Evolutionary conservation across 2,113 vertebrate genomes (phyloP), one percentile per base, ranked within the genome.

Genomic region (Gobio gobio): DNA sequence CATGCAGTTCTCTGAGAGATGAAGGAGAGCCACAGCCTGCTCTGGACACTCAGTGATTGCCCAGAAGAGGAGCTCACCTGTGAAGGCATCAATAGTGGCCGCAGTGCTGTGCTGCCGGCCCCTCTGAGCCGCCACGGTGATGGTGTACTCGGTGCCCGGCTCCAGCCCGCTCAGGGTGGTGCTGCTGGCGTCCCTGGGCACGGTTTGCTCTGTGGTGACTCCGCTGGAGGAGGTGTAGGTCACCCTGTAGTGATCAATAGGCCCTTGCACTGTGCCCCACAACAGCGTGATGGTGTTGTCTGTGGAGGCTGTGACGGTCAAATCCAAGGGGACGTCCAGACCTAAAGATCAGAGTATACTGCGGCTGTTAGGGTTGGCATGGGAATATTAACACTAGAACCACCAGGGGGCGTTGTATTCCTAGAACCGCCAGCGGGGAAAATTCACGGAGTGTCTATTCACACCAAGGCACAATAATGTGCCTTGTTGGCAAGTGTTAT

Each of bases 161-260:
- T 99, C 97, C 29, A 99, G 94, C 68, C 97, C 96, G 0, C 90
- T 94, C 88, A 99, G 93, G 0, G 96, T 98, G 64, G 96, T 94
- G 7, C 94, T 93, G 1, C 94, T 96, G 51, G 92, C 82, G 0
- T 97, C 95, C 88, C 84, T 95, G 74, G 97, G 94, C 74, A 98
- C 96, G 0, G 95, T 98, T 89, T 97, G 94, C 93, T 99, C 97
- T 0, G 96, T 96, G 33, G 95, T 94, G 72, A 96, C 91, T 6
- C 98, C 98, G 0, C 95, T 95, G 61, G 97, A 96, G 0, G 98
- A 97, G 2, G 95, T 97, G 90, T 97, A 98, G 82, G 94, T 97
- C 89, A 99, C 88, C 10, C 94, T 95, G 90, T 99, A 99, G 91
- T 98, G 97, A 92, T 99, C 98, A 0, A 99, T 97, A 68, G 98